These are phyloP conservation scores for Aurelia sp. DNA, from an alignment of 30 jellyfish, hydroid and myxozoan genomes.

Conservation along the genomic window DNA sequence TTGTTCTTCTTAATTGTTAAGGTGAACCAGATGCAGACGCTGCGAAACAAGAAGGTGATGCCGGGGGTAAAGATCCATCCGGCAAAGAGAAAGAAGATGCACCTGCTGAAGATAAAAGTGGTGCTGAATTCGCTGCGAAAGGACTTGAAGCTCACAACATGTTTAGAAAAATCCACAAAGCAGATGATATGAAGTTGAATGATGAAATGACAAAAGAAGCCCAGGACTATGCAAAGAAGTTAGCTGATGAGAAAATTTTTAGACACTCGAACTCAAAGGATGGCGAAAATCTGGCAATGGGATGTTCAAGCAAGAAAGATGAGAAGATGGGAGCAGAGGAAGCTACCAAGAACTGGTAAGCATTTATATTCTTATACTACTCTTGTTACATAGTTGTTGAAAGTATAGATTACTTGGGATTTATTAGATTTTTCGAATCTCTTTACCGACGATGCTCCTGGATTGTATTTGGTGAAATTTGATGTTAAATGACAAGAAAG, in stretches of 20 bases:
- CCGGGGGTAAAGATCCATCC: background rate
- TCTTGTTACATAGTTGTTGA: no score
- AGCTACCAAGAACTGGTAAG: constrained; percentile 83
- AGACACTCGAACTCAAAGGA: constrained; percentile 56
- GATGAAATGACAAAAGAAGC: constrained; percentile 72
- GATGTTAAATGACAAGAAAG: no score
- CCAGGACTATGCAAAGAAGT: constrained; percentile 73
- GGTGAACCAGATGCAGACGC: background rate
- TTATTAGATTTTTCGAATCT: no score
- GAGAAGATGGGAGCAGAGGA: constrained; percentile 75
- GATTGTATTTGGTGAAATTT: no score
- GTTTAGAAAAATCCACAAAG: constrained; percentile 53
- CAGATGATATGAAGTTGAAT: constrained; percentile 54
- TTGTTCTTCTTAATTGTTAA: no score
- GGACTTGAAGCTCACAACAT: constrained; percentile 66
- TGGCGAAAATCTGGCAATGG: constrained; percentile 92
- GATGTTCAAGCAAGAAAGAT: constrained; percentile 46
- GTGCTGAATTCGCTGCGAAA: constrained; percentile 10
- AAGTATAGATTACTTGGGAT: no score
- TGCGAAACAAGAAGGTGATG: constrained; percentile 14
- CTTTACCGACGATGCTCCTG: no score
- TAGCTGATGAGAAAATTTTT: constrained; percentile 53
- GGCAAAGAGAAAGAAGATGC: constrained; percentile 15
- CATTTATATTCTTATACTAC: background rate
- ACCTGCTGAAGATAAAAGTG: constrained; percentile 8